phyloP scores from a whole-genome alignment of 2,113 vertebrate genomes.

The Phrynocephalus versicolor region DNA sequence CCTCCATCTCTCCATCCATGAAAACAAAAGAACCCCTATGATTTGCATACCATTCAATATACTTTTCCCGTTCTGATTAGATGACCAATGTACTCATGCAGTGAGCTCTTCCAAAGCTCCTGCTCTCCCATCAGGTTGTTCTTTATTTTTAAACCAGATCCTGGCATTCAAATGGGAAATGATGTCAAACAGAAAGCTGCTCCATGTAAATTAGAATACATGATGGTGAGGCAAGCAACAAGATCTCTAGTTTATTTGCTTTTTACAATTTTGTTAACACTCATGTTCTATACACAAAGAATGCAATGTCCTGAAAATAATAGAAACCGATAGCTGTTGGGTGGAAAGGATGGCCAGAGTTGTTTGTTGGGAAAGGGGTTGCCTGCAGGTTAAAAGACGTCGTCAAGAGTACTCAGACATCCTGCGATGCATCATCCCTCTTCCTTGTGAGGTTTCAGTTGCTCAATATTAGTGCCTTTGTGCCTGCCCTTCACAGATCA shows the following conservation, averaged over 20 bases:
- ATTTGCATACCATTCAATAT: not conserved
- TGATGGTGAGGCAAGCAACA: not conserved
- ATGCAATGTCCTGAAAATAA: not conserved
- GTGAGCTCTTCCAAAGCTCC: not conserved
- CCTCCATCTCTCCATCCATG: not conserved
- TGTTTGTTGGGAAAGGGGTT: not conserved
- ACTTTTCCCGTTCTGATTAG: no score
- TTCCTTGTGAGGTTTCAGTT: conserved; percentile 5
- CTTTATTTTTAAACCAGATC: not conserved
- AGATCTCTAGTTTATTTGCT: no score
- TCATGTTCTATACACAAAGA: not conserved
- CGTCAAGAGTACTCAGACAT: not conserved
- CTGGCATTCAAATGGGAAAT: not conserved
- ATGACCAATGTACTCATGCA: not conserved
- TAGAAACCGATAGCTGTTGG: no score
- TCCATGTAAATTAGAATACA: not conserved
- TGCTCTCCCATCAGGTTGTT: not conserved
- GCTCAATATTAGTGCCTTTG: not conserved
- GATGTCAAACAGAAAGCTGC: not conserved
- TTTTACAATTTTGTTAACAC: not conserved
- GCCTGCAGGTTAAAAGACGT: not conserved
- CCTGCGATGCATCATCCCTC: not conserved
- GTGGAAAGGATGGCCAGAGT: no score
- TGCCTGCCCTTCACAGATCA: not conserved
- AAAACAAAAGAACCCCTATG: not conserved